Evolutionary conservation across 23 tunicate genomes (phyloP).

Genomic region (Corella eumyota): DNA sequence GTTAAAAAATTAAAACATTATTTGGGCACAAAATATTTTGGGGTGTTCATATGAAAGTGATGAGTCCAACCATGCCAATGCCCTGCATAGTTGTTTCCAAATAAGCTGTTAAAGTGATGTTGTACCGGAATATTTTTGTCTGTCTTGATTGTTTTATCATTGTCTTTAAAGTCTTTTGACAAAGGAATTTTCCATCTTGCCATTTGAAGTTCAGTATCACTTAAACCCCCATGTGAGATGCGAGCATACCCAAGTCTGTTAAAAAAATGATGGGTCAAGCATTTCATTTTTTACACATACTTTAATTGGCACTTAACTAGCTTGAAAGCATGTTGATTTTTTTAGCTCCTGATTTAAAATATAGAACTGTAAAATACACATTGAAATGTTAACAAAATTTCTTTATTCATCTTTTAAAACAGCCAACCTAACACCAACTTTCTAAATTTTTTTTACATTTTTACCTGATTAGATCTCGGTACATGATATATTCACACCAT

Average conservation of each 20-base stretch:
- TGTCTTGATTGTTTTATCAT: slow-evolving; percentile 1
- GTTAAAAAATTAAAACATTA: background rate
- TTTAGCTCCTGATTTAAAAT: background rate
- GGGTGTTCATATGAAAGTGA: slow-evolving; percentile 52
- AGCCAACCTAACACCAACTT: background rate
- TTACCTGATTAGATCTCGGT: slow-evolving; percentile 40
- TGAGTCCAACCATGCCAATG: slow-evolving; percentile 22
- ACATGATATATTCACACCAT: slow-evolving; percentile 61
- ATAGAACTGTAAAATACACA: background rate
- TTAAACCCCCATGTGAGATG: slow-evolving; percentile 54
- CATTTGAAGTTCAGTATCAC: slow-evolving; percentile 62
- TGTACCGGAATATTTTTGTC: slow-evolving; percentile 7
- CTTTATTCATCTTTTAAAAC: background rate
- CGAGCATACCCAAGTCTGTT: slow-evolving; percentile 47
- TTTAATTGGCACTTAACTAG: too few species aligned
- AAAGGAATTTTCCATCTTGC: slow-evolving; percentile 35
- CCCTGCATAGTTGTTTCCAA: slow-evolving; percentile 17
- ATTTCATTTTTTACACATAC: background rate
- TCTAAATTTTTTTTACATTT: background rate
- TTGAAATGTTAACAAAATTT: too few species aligned
- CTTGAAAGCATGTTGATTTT: too few species aligned
- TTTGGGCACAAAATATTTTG: slow-evolving; percentile 36
- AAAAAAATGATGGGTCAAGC: background rate
- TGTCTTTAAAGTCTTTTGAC: background rate
- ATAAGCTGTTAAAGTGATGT: slow-evolving; percentile 5